phyloP scores from a whole-genome alignment of 1,140 invertebrate species.

The Schlechtendalia chinensis region DNA sequence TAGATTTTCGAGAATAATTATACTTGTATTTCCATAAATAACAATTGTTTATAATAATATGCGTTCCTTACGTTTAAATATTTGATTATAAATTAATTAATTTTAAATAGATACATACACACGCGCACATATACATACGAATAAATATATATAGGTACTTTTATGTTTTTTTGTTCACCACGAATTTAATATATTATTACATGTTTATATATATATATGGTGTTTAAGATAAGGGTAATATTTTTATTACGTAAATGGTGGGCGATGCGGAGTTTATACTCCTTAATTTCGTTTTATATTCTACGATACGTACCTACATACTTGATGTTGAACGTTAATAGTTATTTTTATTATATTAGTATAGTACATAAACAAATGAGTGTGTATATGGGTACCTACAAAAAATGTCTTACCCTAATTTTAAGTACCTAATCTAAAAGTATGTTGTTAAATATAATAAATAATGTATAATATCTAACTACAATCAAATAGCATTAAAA shows the following conservation, averaged over 20 bases:
- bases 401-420: conserved; percentile 5
- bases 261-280: background rate
- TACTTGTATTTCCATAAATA: background rate
- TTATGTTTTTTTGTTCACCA: too few relatives aligned
- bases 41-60: background rate
- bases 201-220: background rate
- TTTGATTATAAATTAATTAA: background rate
- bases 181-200: background rate
- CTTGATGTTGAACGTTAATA: background rate
- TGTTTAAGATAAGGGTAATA: background rate
- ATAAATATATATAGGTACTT: too few relatives aligned
- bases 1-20: too few relatives aligned
- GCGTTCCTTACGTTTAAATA: background rate
- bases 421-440: conserved; percentile 33
- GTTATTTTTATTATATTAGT: background rate
- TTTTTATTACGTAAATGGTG: conserved; percentile 3
- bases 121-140: too few relatives aligned
- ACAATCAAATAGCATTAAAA: conserved; percentile 20
- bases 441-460: conserved; percentile 31
- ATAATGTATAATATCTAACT: background rate
- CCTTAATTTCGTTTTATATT: background rate
- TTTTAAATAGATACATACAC: background rate
- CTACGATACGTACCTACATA: background rate
- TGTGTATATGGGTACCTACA: background rate
- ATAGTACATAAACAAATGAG: background rate